phyloP scores from a whole-genome alignment of 2,797 vertebrate species.

The Neostethus bicornis region DNA sequence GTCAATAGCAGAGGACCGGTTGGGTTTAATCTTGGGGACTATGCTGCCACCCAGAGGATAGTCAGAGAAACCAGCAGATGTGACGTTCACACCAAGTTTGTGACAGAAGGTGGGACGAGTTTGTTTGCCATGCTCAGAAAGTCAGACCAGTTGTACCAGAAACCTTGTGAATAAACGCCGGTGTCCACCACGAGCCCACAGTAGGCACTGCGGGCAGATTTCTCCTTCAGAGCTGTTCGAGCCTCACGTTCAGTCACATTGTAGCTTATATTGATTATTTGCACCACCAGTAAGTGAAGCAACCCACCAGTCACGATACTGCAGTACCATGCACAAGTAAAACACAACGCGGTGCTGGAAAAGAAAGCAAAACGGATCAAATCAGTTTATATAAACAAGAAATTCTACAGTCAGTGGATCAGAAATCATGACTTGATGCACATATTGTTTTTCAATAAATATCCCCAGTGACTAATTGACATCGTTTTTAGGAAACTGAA shows the following conservation, averaged over 20 bases:
- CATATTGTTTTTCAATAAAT: background rate
- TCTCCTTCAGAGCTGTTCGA: slow-evolving; percentile 86
- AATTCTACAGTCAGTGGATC: background rate
- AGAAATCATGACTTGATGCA: background rate
- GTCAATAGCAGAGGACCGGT: background rate
- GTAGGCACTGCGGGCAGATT: slow-evolving; percentile 78
- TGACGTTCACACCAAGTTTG: slow-evolving; percentile 69
- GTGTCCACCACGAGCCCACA: slow-evolving; percentile 90
- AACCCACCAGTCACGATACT: slow-evolving; percentile 89
- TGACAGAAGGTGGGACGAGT: slow-evolving; percentile 24
- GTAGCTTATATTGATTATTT: slow-evolving; percentile 93
- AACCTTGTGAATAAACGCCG: slow-evolving; percentile 85
- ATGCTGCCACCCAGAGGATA: slow-evolving; percentile 72
- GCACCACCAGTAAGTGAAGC: slow-evolving; percentile 90
- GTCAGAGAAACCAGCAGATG: slow-evolving; percentile 16
- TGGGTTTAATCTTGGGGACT: slow-evolving; percentile 13
- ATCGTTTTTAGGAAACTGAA: background rate
- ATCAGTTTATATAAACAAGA: background rate
- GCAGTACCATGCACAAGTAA: slow-evolving; percentile 97
- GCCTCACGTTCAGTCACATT: slow-evolving; percentile 95
- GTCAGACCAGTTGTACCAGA: slow-evolving; percentile 89
- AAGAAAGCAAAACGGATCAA: slow-evolving; percentile 5
- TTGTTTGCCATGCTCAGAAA: slow-evolving; percentile 84
- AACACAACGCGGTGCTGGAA: slow-evolving; percentile 89
- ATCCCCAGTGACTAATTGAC: background rate